A percentile compares a stretch with the other conserved stretches of the same genome.
These are phyloP conservation scores for Idaea dimidiata DNA, from an alignment of 2,888 invertebrate genomes.

Conservation along the genomic window DNA sequence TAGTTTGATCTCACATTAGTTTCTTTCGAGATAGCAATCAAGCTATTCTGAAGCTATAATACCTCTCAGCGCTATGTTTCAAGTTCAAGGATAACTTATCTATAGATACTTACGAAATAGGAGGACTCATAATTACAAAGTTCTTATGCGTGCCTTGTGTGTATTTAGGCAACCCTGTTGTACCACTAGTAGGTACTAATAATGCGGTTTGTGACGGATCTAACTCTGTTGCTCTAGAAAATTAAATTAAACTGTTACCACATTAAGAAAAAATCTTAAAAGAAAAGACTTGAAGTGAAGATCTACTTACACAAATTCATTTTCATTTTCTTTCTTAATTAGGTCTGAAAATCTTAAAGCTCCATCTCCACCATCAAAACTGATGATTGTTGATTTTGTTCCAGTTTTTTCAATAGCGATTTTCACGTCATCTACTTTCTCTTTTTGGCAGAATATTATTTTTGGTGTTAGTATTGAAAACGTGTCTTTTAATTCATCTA, in stretches of 20 bases:
- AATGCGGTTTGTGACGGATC: constrained; percentile 32
- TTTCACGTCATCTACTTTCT: constrained; percentile 44
- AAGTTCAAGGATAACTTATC: constrained; percentile 16
- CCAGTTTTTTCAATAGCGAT: constrained; percentile 40
- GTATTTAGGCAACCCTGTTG: constrained; percentile 37
- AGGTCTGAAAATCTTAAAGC: constrained; percentile 40
- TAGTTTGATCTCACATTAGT: too few relatives aligned
- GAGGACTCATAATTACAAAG: constrained; percentile 15
- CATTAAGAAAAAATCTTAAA: neutral
- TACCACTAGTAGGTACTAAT: constrained; percentile 36
- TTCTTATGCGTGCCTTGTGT: constrained; percentile 31
- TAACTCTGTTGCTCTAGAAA: constrained; percentile 37
- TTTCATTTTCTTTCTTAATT: constrained; percentile 34
- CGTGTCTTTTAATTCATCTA: constrained; percentile 44
- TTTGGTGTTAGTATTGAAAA: constrained; percentile 43
- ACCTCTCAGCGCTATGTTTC: neutral
- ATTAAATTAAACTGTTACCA: constrained; percentile 22
- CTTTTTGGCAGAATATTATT: constrained; percentile 50
- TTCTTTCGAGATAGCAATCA: too few relatives aligned
- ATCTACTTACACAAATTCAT: constrained; percentile 7
- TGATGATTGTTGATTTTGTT: constrained; percentile 39
- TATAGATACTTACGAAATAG: constrained; percentile 32
- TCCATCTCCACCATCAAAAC: constrained; percentile 47
- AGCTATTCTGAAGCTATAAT: too few relatives aligned
- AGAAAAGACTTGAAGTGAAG: neutral